These are phyloP conservation scores for Hemiprocne comata DNA, from an alignment of 2,113 vertebrate genomes.

Conservation along the genomic window DNA sequence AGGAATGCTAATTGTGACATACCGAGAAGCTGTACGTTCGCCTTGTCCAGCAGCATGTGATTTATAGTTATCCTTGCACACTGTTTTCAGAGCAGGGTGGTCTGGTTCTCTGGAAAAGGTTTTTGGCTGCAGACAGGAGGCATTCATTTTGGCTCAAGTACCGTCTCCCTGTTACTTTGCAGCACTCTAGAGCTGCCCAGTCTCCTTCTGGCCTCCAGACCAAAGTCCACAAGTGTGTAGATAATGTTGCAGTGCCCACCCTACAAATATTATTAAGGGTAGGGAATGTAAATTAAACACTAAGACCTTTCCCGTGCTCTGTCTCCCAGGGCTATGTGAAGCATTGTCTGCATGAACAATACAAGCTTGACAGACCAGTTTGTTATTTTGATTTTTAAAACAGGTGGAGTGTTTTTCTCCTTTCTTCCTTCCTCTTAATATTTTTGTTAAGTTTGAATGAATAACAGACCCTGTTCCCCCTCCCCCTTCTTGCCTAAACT, in stretches of 20 bases:
- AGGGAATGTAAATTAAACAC: neutral
- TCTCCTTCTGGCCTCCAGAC: neutral
- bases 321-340: neutral
- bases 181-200: neutral
- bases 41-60: neutral
- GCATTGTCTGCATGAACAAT: neutral
- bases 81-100: neutral
- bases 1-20: neutral
- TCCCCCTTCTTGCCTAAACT: neutral
- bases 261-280: neutral
- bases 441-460: conserved; percentile 2
- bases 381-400: neutral
- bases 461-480: neutral
- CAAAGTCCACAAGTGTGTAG: neutral
- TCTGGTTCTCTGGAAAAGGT: neutral
- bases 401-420: neutral
- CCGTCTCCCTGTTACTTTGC: neutral
- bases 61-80: neutral
- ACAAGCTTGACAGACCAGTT: neutral
- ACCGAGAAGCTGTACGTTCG: fast-evolving
- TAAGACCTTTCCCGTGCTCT: neutral
- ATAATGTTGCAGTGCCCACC: neutral
- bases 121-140: neutral
- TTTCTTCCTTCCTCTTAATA: neutral
- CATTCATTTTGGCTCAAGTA: neutral